A percentile compares a stretch with the other conserved stretches of the same genome.
Conservation (phyloP, 2,113 vertebrate genomes). For the Channa argus region DNA sequence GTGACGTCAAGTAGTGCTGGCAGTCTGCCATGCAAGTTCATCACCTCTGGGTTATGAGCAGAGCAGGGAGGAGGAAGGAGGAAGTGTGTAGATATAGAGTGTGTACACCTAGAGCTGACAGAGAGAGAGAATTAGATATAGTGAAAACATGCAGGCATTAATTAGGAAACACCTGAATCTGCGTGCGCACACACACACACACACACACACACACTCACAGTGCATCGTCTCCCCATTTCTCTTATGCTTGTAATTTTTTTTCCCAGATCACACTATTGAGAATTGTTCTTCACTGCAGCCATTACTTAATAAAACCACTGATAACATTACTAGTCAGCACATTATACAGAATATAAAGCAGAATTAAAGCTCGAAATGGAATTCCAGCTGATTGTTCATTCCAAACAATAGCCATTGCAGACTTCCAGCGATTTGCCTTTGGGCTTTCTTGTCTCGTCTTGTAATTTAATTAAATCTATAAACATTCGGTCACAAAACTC, state of each 20-base stretch:
- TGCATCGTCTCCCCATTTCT: not conserved
- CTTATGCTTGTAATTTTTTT: conserved; percentile 7
- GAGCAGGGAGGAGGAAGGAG: not conserved
- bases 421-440: conserved; percentile 41
- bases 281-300: not conserved
- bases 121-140: not conserved
- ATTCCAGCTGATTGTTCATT: conserved; percentile 55
- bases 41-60: conserved; percentile 42
- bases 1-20: conserved; percentile 54
- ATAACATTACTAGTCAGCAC: conserved; percentile 45
- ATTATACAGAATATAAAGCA: conserved; percentile 38
- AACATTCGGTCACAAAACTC: conserved; percentile 60
- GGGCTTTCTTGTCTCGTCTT: conserved; percentile 46
- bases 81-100: not conserved
- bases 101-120: conserved; percentile 4
- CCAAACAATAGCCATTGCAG: conserved; percentile 45
- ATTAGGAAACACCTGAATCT: not conserved
- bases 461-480: conserved; percentile 78
- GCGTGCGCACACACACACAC: not conserved
- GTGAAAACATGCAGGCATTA: not conserved
- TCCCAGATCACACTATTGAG: conserved; percentile 3
- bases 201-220: not conserved
- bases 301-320: conserved; percentile 42
- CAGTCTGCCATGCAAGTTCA: conserved; percentile 48
- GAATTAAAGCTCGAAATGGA: conserved; percentile 34